These are phyloP conservation scores for Prinia subflava DNA, from an alignment of 2,113 vertebrate species.

Conservation along the genomic window DNA sequence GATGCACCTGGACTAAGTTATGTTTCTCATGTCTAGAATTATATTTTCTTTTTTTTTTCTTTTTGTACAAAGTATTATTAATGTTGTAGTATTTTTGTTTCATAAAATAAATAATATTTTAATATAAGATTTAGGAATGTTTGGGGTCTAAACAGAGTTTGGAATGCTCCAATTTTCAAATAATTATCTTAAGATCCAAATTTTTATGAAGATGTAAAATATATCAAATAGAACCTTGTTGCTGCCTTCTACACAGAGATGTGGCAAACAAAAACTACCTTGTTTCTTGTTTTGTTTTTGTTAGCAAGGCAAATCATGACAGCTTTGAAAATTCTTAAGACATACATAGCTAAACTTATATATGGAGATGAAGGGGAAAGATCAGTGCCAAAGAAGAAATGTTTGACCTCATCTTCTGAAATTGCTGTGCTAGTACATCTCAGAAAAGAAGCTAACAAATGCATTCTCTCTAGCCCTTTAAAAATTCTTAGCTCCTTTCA, in stretches of 20 bases:
- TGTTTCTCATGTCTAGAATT: neutral
- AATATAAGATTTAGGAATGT: neutral
- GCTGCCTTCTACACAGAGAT: neutral
- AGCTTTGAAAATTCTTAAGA: neutral
- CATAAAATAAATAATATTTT: neutral
- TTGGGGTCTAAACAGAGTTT: neutral
- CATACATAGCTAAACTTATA: neutral
- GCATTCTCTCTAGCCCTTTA: neutral
- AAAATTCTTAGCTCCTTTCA: neutral
- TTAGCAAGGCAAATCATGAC: neutral
- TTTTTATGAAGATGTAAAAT: neutral
- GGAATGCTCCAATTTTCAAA: neutral
- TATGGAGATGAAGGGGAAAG: neutral
- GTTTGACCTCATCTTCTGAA: neutral
- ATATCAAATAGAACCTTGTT: neutral
- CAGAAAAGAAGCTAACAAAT: neutral
- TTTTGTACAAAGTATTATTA: neutral
- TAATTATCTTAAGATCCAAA: neutral
- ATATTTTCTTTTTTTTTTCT: neutral
- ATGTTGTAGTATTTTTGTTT: neutral
- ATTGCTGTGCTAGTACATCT: neutral
- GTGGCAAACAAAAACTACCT: neutral
- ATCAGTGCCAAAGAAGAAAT: neutral
- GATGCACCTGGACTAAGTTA: neutral
- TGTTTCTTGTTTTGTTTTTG: neutral